These are phyloP conservation scores for Sclerodermus sp. DNA, from an alignment of 2,888 invertebrate species.

Conservation along the genomic window DNA sequence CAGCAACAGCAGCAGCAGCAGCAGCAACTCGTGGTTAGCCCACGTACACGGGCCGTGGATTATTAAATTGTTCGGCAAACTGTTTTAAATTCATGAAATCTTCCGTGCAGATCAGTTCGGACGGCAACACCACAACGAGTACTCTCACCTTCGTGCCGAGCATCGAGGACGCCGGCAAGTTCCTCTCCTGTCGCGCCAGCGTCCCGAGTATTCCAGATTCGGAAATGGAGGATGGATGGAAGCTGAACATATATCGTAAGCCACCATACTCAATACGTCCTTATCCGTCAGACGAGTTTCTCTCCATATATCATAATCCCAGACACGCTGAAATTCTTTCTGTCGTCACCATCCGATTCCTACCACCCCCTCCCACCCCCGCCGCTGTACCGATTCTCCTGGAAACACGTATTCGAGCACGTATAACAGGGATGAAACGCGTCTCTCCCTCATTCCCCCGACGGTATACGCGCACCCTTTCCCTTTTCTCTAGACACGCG, in stretches of 20 bases:
- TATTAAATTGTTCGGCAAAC: constrained; percentile 22
- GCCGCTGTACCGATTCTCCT: no score
- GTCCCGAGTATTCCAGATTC: constrained; percentile 75
- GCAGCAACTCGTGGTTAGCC: no score
- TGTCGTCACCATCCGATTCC: no score
- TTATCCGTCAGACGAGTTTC: background rate
- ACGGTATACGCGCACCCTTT: no score
- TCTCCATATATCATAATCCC: background rate
- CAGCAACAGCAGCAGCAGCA: no score
- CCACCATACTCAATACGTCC: no score
- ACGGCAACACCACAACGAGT: constrained; percentile 77
- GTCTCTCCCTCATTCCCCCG: no score
- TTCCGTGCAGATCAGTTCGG: constrained; percentile 63
- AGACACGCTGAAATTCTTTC: no score
- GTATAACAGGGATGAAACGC: no score
- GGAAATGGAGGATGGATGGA: constrained; percentile 78
- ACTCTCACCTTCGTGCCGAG: constrained; percentile 75
- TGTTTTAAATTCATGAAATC: constrained; percentile 33
- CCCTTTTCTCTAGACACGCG: no score
- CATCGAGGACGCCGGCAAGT: constrained; percentile 78
- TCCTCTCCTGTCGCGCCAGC: constrained; percentile 76
- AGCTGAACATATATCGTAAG: constrained; percentile 84
- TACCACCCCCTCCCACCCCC: no score
- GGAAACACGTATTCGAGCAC: no score
- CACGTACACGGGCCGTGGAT: background rate